These are phyloP conservation scores for Chionodraco myersi DNA, from an alignment of 2,113 vertebrate species.

Conservation along the genomic window DNA sequence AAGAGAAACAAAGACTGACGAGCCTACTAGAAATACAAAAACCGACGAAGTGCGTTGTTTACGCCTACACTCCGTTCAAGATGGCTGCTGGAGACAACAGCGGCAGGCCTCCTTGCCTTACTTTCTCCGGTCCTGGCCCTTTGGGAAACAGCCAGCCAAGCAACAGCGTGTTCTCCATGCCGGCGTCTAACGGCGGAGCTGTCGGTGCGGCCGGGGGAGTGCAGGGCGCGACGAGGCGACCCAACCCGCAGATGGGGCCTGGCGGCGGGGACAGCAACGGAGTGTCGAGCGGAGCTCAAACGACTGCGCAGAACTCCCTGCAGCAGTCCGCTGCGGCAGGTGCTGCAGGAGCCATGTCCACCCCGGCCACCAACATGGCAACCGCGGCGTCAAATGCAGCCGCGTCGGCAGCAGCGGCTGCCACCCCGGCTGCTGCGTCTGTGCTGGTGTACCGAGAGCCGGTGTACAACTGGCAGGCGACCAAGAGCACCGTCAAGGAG, in stretches of 20 bases:
- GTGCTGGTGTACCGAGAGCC: slow-evolving; percentile 89
- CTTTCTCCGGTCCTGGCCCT: slow-evolving; percentile 81
- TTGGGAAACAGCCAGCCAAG: slow-evolving; percentile 84
- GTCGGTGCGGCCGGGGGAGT: slow-evolving; percentile 67
- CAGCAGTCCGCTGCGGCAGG: slow-evolving; percentile 78
- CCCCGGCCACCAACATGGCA: slow-evolving; percentile 80
- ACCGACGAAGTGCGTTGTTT: slow-evolving; percentile 74
- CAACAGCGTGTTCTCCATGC: slow-evolving; percentile 83
- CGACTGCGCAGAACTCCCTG: slow-evolving; percentile 79
- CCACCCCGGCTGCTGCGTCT: slow-evolving; percentile 81
- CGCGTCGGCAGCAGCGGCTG: slow-evolving; percentile 56
- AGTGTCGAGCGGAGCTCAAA: slow-evolving; percentile 75
- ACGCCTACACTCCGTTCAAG: slow-evolving; percentile 83
- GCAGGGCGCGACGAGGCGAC: slow-evolving; percentile 74
- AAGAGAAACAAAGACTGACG: not conserved
- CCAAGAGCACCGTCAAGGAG: slow-evolving; percentile 95
- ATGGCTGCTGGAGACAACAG: slow-evolving; percentile 92
- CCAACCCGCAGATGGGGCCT: slow-evolving; percentile 85
- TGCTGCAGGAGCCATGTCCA: slow-evolving; percentile 77
- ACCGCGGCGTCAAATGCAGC: slow-evolving; percentile 76
- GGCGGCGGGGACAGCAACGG: slow-evolving; percentile 80
- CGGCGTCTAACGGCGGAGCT: slow-evolving; percentile 80
- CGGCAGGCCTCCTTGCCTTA: slow-evolving; percentile 85
- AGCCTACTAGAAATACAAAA: slow-evolving; percentile 29
- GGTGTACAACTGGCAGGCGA: slow-evolving; percentile 96